Percentiles rank a stretch among this genome's conserved stretches.
phyloP scores from a whole-genome alignment of 2,113 vertebrate genomes.

The Cichladusa arquata region DNA sequence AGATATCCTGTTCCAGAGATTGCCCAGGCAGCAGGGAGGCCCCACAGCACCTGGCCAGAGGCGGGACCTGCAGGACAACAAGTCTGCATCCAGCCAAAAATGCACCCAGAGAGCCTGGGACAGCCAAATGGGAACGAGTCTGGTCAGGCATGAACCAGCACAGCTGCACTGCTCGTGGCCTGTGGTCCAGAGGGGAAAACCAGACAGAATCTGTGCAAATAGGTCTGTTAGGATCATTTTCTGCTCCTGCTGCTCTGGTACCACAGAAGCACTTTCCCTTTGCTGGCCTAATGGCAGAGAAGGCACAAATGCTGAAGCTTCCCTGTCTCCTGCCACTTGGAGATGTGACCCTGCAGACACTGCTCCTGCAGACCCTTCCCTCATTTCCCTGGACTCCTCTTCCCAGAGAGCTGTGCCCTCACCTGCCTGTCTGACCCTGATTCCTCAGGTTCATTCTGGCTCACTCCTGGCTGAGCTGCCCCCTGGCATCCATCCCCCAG shows the following conservation, averaged over 20 bases:
- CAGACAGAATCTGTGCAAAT: neutral
- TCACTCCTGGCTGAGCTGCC: neutral
- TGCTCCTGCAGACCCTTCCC: neutral
- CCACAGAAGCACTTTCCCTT: neutral
- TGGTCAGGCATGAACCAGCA: neutral
- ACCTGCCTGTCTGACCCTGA: fast-evolving
- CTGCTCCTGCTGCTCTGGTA: neutral
- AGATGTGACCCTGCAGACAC: neutral
- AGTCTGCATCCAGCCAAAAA: neutral
- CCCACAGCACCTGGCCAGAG: neutral
- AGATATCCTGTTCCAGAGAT: neutral
- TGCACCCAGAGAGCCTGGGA: neutral
- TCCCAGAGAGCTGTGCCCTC: neutral
- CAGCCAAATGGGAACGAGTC: neutral
- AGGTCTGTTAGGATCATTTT: neutral
- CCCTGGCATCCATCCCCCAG: neutral
- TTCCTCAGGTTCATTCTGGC: neutral
- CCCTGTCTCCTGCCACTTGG: neutral
- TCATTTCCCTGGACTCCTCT: neutral
- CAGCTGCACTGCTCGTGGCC: fast-evolving
- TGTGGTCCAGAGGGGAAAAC: neutral
- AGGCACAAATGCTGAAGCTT: neutral
- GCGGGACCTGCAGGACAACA: neutral
- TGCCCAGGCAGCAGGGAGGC: neutral
- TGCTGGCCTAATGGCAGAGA: neutral